These are phyloP conservation scores for Scalopus aquaticus DNA, from an alignment of 2,113 vertebrate genomes.

Conservation along the genomic window DNA sequence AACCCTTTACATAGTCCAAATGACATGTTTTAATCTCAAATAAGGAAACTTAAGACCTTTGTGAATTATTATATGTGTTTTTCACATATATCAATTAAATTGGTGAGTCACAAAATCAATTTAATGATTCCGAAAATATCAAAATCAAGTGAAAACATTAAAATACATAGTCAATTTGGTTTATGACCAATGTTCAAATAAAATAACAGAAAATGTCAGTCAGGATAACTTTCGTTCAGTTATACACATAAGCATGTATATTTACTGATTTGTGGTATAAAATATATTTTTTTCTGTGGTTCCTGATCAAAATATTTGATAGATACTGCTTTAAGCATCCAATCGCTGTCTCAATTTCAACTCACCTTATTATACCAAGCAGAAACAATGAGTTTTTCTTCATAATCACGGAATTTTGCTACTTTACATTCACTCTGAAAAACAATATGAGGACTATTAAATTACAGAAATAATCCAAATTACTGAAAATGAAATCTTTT, in stretches of 20 bases:
- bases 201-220: not conserved
- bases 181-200: not conserved
- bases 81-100: not conserved
- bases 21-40: slow-evolving; percentile 13
- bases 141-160: not conserved
- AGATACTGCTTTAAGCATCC: not conserved
- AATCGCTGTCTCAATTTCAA: not conserved
- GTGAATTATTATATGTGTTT: not conserved
- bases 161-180: not conserved
- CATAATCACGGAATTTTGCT: slow-evolving; percentile 93
- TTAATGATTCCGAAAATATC: not conserved
- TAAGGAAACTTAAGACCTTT: not conserved
- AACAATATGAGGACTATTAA: slow-evolving; percentile 62
- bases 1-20: not conserved
- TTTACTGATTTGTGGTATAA: not conserved
- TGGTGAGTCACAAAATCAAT: not conserved
- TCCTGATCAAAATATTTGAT: not conserved
- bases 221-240: not conserved
- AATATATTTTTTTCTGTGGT: not conserved
- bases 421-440: slow-evolving; percentile 93
- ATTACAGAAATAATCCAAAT: not conserved
- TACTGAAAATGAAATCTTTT: not conserved
- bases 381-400: slow-evolving; percentile 97
- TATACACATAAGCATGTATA: not conserved
- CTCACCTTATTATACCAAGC: slow-evolving; percentile 99